Base-by-base conservation (phyloP, 2,888 invertebrate genomes). In the Parasteatoda lunata region DNA sequence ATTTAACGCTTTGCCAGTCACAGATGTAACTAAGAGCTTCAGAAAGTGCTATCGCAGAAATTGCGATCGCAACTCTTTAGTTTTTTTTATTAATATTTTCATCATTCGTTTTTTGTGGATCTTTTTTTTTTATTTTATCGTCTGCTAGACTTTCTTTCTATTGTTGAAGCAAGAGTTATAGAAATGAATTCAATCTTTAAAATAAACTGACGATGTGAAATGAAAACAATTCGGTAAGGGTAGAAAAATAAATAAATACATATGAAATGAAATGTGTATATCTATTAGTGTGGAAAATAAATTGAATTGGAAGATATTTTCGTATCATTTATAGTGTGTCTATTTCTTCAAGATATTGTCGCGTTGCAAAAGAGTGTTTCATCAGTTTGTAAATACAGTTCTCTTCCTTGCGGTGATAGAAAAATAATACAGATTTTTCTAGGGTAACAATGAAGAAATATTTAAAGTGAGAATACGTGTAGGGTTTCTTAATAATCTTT, bases 1-100 rank as follows among this genome's bases (percentile, higher is more conserved):
- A 76, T 82, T 82, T 76, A 82, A 82, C 82, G 82, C 82, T 70
- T 76, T 76, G 30, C 70, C 76, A 76, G 76, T 70, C 82, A 69
- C 82, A 82, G 82, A 82, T 82, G 82, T 69, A 82, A 54, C 51
- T 82, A 82, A 82, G 59, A 69, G 75, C 75, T 75, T 48, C 69
- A 30, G 52, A 68, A 51, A 52, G 7, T 66, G 9, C 65, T 68
- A 45, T 8, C 66, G 59, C 47, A 64, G 45, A 76, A 65, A 59
- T 76, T 76, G 59, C 8, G 64, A 76, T 76, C 65, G 64, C 15
- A 73, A 5, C 8, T 78, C 59, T 48, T 70, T 7, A 9, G 47
- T 70, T 69, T 69, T 52, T 9, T 30, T 54, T 9, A 49, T 30
- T 30, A 9, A 11, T 30, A n/a, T 69, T 69, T 54, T 15, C 15